phyloP scores from a whole-genome alignment of 2,888 invertebrate genomes.

The Tiliacea aurago region DNA sequence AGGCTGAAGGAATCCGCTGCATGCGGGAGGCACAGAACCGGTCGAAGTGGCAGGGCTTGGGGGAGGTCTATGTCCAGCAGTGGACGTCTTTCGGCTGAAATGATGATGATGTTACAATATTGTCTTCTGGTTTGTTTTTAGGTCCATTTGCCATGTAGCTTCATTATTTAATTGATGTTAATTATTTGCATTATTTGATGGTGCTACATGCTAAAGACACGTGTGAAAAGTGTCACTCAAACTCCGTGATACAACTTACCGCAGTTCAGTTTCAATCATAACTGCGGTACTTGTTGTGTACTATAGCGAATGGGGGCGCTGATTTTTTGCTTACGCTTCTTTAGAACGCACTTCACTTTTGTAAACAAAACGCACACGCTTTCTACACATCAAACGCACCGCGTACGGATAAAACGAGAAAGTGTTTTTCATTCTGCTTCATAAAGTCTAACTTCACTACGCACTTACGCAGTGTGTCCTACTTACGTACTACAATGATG shows the following conservation, averaged over 20 bases:
- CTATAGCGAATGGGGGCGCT: neutral
- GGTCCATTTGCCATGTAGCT: neutral
- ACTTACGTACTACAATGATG: too few relatives aligned
- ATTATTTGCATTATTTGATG: neutral
- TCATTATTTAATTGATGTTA: neutral
- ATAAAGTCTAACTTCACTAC: neutral
- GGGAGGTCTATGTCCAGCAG: too few relatives aligned
- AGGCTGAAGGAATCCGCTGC: too few relatives aligned
- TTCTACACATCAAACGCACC: conserved; percentile 6
- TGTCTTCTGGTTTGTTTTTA: neutral
- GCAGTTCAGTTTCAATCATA: neutral
- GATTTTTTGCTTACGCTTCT: neutral
- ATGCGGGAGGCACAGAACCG: too few relatives aligned
- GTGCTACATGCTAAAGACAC: neutral
- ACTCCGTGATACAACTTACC: neutral
- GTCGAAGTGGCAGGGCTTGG: too few relatives aligned
- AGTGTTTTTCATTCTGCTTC: neutral
- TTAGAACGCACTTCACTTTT: neutral
- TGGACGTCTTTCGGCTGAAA: too few relatives aligned
- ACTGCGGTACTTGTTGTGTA: neutral
- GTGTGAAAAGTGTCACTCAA: neutral
- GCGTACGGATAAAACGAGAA: neutral
- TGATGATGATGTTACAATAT: neutral
- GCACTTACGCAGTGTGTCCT: too few relatives aligned
- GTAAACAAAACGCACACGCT: conserved; percentile 1